Evolutionary conservation across 2,797 vertebrate genomes (phyloP).

Genomic region (Sebastes vulpes): DNA sequence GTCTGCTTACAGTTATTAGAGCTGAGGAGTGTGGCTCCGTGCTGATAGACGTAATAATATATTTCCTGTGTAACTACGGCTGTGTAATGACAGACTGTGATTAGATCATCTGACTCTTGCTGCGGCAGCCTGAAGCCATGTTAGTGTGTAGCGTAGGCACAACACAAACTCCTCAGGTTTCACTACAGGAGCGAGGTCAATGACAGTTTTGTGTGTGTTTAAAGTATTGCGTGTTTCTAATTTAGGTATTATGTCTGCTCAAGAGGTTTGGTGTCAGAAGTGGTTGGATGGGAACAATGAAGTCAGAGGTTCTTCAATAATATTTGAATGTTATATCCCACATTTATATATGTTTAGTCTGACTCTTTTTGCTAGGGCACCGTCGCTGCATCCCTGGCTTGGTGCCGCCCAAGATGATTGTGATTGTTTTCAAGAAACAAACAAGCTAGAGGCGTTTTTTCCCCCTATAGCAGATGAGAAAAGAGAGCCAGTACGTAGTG

Average conservation of each 20-base stretch:
- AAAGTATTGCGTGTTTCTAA: background rate
- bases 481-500: too few relatives aligned
- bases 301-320: background rate
- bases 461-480: too few relatives aligned
- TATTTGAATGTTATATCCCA: background rate
- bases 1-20: conserved; percentile 11
- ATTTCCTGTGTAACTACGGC: conserved; percentile 26
- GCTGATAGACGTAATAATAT: conserved; percentile 32
- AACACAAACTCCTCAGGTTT: conserved; percentile 39
- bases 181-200: background rate
- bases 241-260: background rate
- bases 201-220: background rate
- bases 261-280: background rate
- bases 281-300: background rate
- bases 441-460: too few relatives aligned
- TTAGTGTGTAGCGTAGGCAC: background rate
- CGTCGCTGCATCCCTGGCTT: too few relatives aligned
- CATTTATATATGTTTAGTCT: background rate
- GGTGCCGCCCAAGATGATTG: too few relatives aligned
- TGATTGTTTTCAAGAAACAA: too few relatives aligned
- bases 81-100: conserved; percentile 46
- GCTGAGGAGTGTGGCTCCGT: conserved; percentile 9
- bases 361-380: too few relatives aligned
- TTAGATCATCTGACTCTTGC: conserved; percentile 40
- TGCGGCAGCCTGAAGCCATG: conserved; percentile 12